A percentile compares a stretch with the other conserved stretches of the same genome.
These are phyloP conservation scores for Parnassius apollo DNA, from an alignment of 2,888 invertebrate genomes.

Conservation along the genomic window DNA sequence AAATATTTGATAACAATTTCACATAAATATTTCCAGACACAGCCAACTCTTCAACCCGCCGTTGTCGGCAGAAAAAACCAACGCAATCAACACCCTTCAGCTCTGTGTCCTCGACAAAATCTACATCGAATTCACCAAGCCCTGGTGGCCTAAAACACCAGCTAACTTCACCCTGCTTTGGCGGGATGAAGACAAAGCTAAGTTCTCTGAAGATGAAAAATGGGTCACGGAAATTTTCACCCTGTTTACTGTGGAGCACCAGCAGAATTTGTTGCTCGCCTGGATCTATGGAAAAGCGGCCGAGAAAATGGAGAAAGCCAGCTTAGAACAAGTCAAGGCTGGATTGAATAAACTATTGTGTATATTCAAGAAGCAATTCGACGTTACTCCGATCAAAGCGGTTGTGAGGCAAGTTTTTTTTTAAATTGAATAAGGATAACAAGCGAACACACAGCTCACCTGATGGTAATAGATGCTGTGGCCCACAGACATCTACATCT, in stretches of 20 bases:
- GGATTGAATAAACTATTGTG: conserved; percentile 79
- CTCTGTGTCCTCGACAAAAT: conserved; percentile 86
- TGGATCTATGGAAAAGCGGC: conserved; percentile 86
- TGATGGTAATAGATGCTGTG: no score
- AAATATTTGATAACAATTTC: neutral
- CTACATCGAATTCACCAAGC: conserved; percentile 83
- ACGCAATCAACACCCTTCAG: conserved; percentile 81
- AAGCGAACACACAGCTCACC: no score
- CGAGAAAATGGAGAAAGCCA: conserved; percentile 80
- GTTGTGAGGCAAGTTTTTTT: conserved; percentile 70
- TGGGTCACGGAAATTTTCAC: conserved; percentile 84
- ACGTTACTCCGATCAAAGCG: conserved; percentile 76
- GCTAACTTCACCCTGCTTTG: conserved; percentile 80
- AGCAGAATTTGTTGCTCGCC: conserved; percentile 82
- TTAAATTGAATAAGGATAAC: no score
- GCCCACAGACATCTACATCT: no score
- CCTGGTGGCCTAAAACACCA: conserved; percentile 82
- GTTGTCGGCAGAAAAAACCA: conserved; percentile 77
- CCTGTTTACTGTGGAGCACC: conserved; percentile 81
- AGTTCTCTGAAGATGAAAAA: conserved; percentile 63
- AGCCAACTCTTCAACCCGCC: conserved; percentile 80
- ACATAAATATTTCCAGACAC: conserved; percentile 48
- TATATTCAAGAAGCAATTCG: conserved; percentile 68
- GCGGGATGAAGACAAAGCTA: conserved; percentile 74
- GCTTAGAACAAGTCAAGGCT: conserved; percentile 72